Base-by-base conservation (phyloP, 1,140 invertebrate species). In the Bombus confusus region DNA sequence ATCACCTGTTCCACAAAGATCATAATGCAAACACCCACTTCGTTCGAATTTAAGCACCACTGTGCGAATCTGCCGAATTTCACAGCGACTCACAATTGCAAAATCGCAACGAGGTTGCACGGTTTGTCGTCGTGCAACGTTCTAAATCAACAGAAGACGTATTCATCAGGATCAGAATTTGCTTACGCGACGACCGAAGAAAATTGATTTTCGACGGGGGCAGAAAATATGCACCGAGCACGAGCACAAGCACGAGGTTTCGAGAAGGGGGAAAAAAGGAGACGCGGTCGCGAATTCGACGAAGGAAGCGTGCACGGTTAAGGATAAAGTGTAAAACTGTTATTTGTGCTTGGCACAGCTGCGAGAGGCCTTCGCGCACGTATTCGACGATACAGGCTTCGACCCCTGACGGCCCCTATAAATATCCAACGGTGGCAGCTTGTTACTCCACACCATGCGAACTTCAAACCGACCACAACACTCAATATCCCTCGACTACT, bases 351-450 rank as follows among this genome's bases (percentile, higher is more conserved):
- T 52, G 73, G 41, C 37, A 78, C 73, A 80, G 80, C 83, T 80
- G 83, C 64, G 81, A 79, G 66, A 28, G 31, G 28, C 41, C 80
- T 85, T 86, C 87, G 80, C 81, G 89, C 72, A 73, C 88, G 87
- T 88, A 89, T 83, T 84, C 83, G 74, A 41, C 39, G 82, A 87
- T 86, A 85, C 87, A 72, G 77, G 81, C 86, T 91, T 89, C 92
- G 93, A 94, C 94, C 94, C 91, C 88, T 91, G 85, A 83, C 88
- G 92, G 89, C 91, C 91, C 91, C 91, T 92, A 94, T 95, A 95
- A 95, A 95, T 94, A 94, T 95, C 90, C 90, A 84, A 83, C 87
- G 86, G 88, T 95, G 94, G 92, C 94, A 94, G 94, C 94, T 95
- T 94, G 94, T 95, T 94, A 95, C 93, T 92, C 92, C 87, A 90